Base-by-base conservation (phyloP, 1,140 invertebrate species). In the Stegodyphus mimosarum region DNA sequence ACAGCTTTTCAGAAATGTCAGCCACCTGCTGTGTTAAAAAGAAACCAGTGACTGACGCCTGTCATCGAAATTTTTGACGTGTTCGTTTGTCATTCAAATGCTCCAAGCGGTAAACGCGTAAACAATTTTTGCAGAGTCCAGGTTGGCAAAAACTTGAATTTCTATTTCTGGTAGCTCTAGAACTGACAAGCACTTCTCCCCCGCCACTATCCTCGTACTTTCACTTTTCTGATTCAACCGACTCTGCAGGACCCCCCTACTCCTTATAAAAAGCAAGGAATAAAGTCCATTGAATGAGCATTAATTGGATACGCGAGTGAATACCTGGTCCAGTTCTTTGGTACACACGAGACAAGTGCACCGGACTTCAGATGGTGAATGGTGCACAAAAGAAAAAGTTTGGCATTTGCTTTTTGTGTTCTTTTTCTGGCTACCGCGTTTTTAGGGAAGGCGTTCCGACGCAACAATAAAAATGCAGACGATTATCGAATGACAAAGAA, bases 11-110 rank as follows among this genome's bases (percentile, higher is more conserved):
- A 71, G 49, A 71, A 7, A 71, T 53, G 72, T 74, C 72, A 74
- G 10, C 72, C 72, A 74, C 72, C 72, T 74, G 72, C 52, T 9
- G 50, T 6, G 13, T 49, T 55, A 18, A 74, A 60, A 60, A 33
- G 72, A 48, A 33, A 33, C 33, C 33, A 33, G 33, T 33, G 33
- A 74, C 50, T 53, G 51, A 55, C 51, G 52, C 51, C 13, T 7
- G 51, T 74, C 72, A 53, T 74, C 72, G 72, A 53, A 33, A 60
- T 74, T 74, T 60, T 60, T 74, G 72, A 74, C 72, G 18, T 15
- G 51, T 53, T 55, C 15, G 50, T 74, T 74, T 74, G 72, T 74
- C 72, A 74, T 74, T 74, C 72, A 74, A 74, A 74, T 74, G 13
- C 18, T 2, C 72, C 6, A 11, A 60, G 6, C 52, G 52, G 72